Base-by-base conservation (phyloP, 1,140 invertebrate genomes). In the Centruroides vittatus region DNA sequence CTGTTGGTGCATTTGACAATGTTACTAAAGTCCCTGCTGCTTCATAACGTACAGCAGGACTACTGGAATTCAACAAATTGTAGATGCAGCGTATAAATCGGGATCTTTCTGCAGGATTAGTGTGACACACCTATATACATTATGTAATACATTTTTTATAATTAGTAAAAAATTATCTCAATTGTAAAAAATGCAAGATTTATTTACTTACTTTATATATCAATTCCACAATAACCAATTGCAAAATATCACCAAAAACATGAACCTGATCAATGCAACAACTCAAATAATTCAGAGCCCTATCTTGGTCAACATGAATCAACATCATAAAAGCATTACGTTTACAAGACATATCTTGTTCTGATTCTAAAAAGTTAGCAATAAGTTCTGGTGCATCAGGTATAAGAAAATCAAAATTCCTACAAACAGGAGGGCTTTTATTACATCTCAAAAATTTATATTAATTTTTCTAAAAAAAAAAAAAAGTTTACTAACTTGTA, bases 11-110 rank as follows among this genome's bases (percentile, higher is more conserved):
- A 73, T 82, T 90, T 3, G 93, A 97, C 10, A 99, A 79, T 1
- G 95, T 99, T n/a, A 99, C 89, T n/a, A 99, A 79, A n/a, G 96
- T 99, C 46, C 95, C 95, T 58, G 96, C 96, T 35, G 97, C 93
- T 81, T 99, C 96, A 72, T 99, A 99, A 46, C 95, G 81, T 41
- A 99, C 97, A 47, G 96, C 93, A 55, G 94, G 87, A 72, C 93
- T 96, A 49, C 83, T 86, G 0, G 95, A 97, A 75, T 98, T 98
- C 23, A 99, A 78, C 55, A 99, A 80, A 75, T 94, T 97, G 73
- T 99, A 99, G 70, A 99, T 97, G 72, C 94, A 99, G 67, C 92
- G 84, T 64, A 99, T 99, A 73, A 99, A 99, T 51, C 93, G 82
- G 1, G 93, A 90, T 23, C 95, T 80, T 76, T 99, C 96, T 10